phyloP scores from a whole-genome alignment of 2,888 invertebrate genomes.

The Cantharis rufa region DNA sequence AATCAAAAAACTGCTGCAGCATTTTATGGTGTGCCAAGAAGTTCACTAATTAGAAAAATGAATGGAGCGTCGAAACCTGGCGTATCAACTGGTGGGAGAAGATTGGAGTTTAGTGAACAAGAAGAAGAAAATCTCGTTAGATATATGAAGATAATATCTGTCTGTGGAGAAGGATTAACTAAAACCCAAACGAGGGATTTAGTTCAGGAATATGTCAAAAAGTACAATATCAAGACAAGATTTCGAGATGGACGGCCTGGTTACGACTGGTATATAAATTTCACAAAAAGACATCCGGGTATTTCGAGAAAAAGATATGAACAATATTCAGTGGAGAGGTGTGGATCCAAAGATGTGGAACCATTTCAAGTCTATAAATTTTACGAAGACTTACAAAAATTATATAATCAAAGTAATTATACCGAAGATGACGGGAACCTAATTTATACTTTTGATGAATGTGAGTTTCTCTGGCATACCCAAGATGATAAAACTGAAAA shows the following conservation, averaged over 20 bases:
- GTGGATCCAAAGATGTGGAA: background rate
- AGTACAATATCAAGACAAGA: background rate
- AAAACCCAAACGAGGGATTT: background rate
- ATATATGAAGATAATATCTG: background rate
- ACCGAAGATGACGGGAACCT: background rate
- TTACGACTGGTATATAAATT: background rate
- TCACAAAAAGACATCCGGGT: background rate
- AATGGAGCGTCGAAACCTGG: background rate
- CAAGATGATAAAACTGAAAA: background rate
- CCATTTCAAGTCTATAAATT: background rate
- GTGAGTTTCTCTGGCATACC: background rate
- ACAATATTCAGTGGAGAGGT: background rate
- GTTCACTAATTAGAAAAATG: background rate
- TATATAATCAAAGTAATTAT: background rate
- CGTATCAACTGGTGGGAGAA: background rate
- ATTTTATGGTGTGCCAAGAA: background rate
- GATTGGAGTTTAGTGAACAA: background rate
- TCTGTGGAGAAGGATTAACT: background rate
- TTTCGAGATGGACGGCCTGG: background rate
- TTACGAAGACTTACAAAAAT: constrained; percentile 1
- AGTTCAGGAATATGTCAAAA: background rate
- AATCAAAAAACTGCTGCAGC: background rate
- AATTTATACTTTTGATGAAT: constrained; percentile 3
- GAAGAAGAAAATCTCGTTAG: background rate
- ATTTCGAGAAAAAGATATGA: background rate